Evolutionary conservation across 2,113 vertebrate genomes (phyloP), one percentile per base, ranked within the genome.

Genomic region (Stegostoma tigrinum): DNA sequence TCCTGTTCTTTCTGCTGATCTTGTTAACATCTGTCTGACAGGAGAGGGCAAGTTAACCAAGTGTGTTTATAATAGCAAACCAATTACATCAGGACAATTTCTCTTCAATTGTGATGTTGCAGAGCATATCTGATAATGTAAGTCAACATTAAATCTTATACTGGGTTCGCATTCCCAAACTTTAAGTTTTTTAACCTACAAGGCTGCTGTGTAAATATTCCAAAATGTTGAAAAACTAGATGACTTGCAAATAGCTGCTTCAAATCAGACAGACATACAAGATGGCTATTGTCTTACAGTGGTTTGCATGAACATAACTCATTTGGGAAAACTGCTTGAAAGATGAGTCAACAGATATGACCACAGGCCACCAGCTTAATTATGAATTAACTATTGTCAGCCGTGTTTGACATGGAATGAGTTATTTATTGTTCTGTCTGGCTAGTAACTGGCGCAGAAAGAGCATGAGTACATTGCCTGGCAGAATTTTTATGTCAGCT

Each of bases 341-440:
- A 42, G 42, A 72, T 72, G 94, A 72, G 45, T 95, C 66, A 95
- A 70, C 23, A 27, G n/a, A 94, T 45, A 67, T 38, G 21, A 70
- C 91, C 34, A 45, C 10, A 68, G 64, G n/a, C 91, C 68, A 70
- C 27, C 45, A 94, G 91, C 91, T 67, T 68, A 68, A 48, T 66
- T 94, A 42, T 94, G 91, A 94, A 94, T 94, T 70, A 94, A 55
- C n/a, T 68, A 94, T 68, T 94, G 91, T 94, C 91, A 45, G 64
- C 52, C 45, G 21, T 94, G 66, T 55, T 68, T 42, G 68, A 94
- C 45, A 23, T 94, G 38, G 45, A 42, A 67, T 27, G 64, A 38
- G 21, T n/a, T 12, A 27, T 68, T 70, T 67, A 70, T 94, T 94
- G 66, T 67, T 68, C 64, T 45, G 38, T 94, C 21, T 68, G 91